Conservation (phyloP, 2,888 invertebrate species). For the Galerucella calmariensis region DNA sequence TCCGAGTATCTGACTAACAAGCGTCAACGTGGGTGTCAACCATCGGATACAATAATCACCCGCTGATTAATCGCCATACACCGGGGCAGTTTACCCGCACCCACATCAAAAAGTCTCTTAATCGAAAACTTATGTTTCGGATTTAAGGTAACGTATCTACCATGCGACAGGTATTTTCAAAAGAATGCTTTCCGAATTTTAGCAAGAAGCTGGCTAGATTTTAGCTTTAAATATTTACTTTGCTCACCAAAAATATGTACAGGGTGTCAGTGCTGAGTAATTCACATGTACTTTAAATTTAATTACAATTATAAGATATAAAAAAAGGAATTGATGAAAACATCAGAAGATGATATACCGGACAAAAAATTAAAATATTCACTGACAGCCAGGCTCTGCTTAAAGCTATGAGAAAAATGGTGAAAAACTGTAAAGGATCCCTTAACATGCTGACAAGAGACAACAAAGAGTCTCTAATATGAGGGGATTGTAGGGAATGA, state of each 20-base stretch:
- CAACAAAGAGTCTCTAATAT: no score
- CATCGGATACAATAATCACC: constrained; percentile 29
- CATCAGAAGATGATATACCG: no score
- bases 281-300: no score
- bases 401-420: no score
- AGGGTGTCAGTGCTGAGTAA: no score
- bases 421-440: no score
- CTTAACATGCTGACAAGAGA: no score
- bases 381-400: no score
- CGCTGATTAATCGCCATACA: constrained; percentile 33
- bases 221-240: neutral
- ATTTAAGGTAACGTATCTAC: constrained; percentile 15
- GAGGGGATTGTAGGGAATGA: no score
- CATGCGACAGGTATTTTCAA: neutral
- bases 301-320: no score
- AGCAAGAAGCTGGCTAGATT: neutral
- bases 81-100: constrained; percentile 40
- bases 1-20: constrained; percentile 36
- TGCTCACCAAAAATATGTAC: neutral
- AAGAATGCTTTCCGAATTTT: neutral
- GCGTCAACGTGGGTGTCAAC: constrained; percentile 36
- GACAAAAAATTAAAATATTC: no score
- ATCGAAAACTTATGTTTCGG: constrained; percentile 5
- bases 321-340: no score
- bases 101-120: constrained; percentile 23